A percentile compares a stretch with the other conserved stretches of the same genome.
phyloP scores from a whole-genome alignment of 2,113 vertebrate genomes.

The Heterocephalus glaber region DNA sequence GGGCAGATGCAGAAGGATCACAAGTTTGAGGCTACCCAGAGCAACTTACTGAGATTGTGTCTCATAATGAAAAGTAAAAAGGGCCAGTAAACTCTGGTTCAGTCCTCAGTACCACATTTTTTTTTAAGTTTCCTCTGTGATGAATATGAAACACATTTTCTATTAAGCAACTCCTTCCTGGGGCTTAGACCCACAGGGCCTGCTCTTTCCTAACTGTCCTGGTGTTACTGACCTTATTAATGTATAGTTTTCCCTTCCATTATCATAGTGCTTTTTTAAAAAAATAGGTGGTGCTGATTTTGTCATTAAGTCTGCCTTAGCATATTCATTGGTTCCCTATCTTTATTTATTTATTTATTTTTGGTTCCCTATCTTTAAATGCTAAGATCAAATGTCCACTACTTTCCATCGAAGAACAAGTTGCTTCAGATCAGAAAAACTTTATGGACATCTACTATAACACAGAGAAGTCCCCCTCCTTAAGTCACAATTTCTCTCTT shows the following conservation, averaged over 20 bases:
- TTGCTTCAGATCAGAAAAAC: conserved; percentile 21
- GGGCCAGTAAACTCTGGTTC: neutral
- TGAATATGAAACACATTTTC: conserved; percentile 49
- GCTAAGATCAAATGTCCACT: neutral
- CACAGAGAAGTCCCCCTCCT: neutral
- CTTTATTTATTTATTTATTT: no score
- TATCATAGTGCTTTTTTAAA: conserved; percentile 24
- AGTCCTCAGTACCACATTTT: neutral
- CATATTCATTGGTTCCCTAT: neutral
- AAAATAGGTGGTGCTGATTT: neutral
- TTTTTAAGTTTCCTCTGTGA: neutral
- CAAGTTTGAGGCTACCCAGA: neutral
- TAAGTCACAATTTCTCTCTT: neutral
- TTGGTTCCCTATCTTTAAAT: neutral
- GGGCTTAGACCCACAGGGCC: neutral
- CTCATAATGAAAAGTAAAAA: neutral
- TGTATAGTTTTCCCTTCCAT: neutral
- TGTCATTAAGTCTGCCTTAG: neutral
- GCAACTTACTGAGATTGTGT: neutral
- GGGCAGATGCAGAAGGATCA: neutral
- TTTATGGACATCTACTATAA: neutral
- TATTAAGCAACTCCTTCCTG: conserved; percentile 32
- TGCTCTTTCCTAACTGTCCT: neutral
- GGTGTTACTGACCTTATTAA: neutral
- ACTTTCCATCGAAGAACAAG: conserved; percentile 4